These are phyloP conservation scores for Hypotaenidia philippensis DNA, from an alignment of 2,797 vertebrate species.

Conservation along the genomic window DNA sequence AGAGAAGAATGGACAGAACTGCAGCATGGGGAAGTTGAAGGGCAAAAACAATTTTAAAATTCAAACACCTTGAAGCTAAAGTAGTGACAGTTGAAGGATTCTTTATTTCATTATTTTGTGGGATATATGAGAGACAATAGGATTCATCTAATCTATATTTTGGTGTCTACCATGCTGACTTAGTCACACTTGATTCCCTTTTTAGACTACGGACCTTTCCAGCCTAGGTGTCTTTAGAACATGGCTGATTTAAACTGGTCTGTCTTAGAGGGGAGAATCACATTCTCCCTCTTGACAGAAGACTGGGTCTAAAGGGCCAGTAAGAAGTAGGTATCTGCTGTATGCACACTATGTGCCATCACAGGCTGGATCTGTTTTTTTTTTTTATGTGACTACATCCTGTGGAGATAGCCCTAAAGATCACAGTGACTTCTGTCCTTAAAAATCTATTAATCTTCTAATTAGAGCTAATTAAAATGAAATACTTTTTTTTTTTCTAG, in stretches of 20 bases:
- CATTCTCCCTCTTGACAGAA: not conserved
- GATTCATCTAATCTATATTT: not conserved
- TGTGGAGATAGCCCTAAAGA: conserved; percentile 15
- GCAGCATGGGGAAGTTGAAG: not conserved
- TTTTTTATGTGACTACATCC: not conserved
- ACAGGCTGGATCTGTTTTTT: not conserved
- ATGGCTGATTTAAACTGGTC: not conserved
- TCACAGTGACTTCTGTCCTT: conserved; percentile 9
- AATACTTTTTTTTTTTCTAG: conserved; percentile 11
- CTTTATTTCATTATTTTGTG: not conserved
- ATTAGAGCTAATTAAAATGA: conserved; percentile 58
- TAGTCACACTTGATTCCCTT: not conserved
- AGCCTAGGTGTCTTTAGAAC: not conserved
- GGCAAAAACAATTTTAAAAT: not conserved
- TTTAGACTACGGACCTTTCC: not conserved
- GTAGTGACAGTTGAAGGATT: not conserved
- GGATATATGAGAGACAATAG: not conserved
- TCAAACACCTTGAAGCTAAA: not conserved
- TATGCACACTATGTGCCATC: not conserved
- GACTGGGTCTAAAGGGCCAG: not conserved
- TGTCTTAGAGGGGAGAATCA: not conserved
- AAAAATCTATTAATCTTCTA: conserved; percentile 57
- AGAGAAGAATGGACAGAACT: not conserved
- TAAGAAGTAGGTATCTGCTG: not conserved
- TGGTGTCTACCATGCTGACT: not conserved